Evolutionary conservation across 2,888 invertebrate genomes (phyloP).

Genomic region (Nomada goodeniana): DNA sequence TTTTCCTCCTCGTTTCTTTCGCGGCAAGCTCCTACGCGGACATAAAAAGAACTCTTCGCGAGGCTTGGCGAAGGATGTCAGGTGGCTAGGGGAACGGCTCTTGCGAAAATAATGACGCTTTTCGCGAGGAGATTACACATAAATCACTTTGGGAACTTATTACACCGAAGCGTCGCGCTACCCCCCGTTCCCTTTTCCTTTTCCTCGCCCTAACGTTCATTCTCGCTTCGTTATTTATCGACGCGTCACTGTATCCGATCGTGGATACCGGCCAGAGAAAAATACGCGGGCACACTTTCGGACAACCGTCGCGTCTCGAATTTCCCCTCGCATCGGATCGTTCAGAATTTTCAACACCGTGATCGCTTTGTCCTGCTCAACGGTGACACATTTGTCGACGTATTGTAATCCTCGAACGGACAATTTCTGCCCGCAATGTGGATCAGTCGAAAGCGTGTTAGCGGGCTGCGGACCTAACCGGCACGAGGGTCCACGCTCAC

Average conservation of each 20-base stretch:
- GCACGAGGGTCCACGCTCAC: slow-evolving; percentile 66
- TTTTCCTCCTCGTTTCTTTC: slow-evolving; percentile 47
- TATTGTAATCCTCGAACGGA: slow-evolving; percentile 58
- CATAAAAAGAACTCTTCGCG: slow-evolving; percentile 58
- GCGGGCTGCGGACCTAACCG: slow-evolving; percentile 58
- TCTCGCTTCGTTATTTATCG: slow-evolving; percentile 41
- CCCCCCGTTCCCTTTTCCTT: background rate
- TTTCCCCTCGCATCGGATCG: background rate
- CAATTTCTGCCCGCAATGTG: slow-evolving; percentile 35
- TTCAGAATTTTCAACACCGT: too few species aligned
- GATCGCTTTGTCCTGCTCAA: background rate
- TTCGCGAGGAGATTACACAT: slow-evolving; percentile 53
- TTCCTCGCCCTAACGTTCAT: background rate
- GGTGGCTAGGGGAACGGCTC: slow-evolving; percentile 19
- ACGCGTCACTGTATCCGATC: slow-evolving; percentile 17
- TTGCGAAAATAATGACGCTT: slow-evolving; percentile 56
- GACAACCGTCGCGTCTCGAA: background rate
- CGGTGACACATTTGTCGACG: slow-evolving; percentile 27
- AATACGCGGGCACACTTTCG: background rate
- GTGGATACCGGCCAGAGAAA: background rate
- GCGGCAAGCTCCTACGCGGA: slow-evolving; percentile 32
- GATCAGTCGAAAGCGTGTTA: slow-evolving; percentile 60
- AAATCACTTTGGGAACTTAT: slow-evolving; percentile 58
- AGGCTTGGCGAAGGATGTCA: slow-evolving; percentile 16
- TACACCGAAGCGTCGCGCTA: slow-evolving; percentile 16